Evolutionary conservation across 2,888 invertebrate species (phyloP).

Genomic region (Euphydryas editha): DNA sequence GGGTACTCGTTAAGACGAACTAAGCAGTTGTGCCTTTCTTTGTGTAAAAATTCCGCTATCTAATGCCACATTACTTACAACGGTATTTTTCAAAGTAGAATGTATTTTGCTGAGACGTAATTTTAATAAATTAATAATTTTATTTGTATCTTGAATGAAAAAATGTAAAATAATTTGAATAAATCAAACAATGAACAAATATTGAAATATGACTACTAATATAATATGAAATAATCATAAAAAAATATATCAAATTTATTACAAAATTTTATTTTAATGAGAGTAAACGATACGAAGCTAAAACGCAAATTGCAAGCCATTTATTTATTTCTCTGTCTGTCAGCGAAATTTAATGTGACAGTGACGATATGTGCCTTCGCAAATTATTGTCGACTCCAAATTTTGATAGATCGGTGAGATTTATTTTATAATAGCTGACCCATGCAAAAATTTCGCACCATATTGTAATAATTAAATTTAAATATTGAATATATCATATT

Average conservation of each 20-base stretch:
- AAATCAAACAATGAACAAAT: not conserved
- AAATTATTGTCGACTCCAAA: not conserved
- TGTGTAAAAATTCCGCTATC: slow-evolving; percentile 19
- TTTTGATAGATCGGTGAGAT: too few species aligned
- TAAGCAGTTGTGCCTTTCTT: slow-evolving; percentile 27
- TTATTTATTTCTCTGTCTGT: slow-evolving; percentile 1
- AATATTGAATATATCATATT: too few species aligned
- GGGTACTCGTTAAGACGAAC: slow-evolving; percentile 12
- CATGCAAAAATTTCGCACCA: too few species aligned
- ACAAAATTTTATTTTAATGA: not conserved
- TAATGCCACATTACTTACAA: slow-evolving; percentile 19
- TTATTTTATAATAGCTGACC: too few species aligned
- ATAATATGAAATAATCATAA: not conserved
- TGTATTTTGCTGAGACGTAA: not conserved
- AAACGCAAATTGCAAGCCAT: not conserved
- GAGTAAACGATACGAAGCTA: not conserved
- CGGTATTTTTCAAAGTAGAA: slow-evolving; percentile 8
- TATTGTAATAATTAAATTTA: too few species aligned
- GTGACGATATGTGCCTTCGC: not conserved
- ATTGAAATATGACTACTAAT: not conserved
- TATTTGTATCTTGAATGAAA: too few species aligned
- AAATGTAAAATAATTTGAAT: not conserved
- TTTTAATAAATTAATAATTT: not conserved
- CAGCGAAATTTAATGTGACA: not conserved
- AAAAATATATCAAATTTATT: not conserved